Evolutionary conservation across 2,113 vertebrate genomes (phyloP), one percentile per base, ranked within the genome.

Genomic region (Himantopus leucocephalus): DNA sequence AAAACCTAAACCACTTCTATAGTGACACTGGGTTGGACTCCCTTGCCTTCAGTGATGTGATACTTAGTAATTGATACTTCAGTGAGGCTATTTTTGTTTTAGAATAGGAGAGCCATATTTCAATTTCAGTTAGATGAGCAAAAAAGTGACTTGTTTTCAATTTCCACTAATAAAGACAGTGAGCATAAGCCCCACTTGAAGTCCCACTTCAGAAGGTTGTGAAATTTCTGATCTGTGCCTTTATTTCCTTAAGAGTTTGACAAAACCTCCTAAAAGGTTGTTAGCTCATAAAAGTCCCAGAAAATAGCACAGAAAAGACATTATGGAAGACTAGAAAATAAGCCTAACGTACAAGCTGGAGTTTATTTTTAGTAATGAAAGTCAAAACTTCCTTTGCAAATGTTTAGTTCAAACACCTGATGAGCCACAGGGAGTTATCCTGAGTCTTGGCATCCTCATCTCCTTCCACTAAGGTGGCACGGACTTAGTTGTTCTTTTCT

Each of bases 381-480:
- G 76, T 95, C 86, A 97, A 95, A 96, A 96, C 91, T 95, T 92
- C 94, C 91, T 89, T 82, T 92, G 94, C 77, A 82, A 92, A 94
- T 96, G 84, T 95, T 97, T 97, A 94, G 73, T 75, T 97, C 62
- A 82, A 94, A 94, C 93, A 92, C 87, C 84, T 96, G 94, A 97
- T 76, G 91, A 95, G 55, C 94, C 10, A 17, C 66, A 80, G 59
- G 70, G 60, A 91, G n/a, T 62, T 85, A 73, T 74, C 79, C 53
- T 20, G 39, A 84, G 15, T 47, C 53, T 82, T 52, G 63, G n/a
- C 48, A 68, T 56, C 37, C 35, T 45, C 27, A 47, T 53, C n/a
- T 89, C 56, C 35, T 84, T 89, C 43, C 35, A 89, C 43, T 81
- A 60, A 86, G 68, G 90, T 80, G 90, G 76, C 79, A 86, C 47